Evolutionary conservation across 2,113 vertebrate species (phyloP).

Genomic region (Channa argus): DNA sequence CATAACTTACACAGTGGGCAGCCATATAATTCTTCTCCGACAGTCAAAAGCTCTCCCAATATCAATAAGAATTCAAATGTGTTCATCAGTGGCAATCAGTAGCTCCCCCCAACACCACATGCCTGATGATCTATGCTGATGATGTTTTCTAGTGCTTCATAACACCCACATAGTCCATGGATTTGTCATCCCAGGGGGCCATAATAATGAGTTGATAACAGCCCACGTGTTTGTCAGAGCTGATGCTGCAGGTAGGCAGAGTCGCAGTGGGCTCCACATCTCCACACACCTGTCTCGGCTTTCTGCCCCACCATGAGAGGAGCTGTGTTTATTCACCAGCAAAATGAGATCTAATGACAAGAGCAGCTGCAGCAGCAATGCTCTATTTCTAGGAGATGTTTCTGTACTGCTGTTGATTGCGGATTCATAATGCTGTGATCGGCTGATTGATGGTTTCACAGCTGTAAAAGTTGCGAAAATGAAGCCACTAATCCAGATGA

Average conservation of each 20-base stretch:
- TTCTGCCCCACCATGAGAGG: neutral
- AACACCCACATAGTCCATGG: conserved; percentile 32
- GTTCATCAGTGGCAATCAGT: conserved; percentile 57
- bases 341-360: conserved; percentile 28
- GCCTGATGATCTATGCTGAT: conserved; percentile 42
- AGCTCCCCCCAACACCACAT: neutral
- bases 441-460: conserved; percentile 5
- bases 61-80: conserved; percentile 43
- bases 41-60: conserved; percentile 35
- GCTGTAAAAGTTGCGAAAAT: neutral
- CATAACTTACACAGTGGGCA: conserved; percentile 18
- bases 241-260: conserved; percentile 36
- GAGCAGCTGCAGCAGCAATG: conserved; percentile 13
- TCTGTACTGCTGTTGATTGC: neutral
- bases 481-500: too few relatives aligned
- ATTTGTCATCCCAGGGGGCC: conserved; percentile 28
- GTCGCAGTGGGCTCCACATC: conserved; percentile 14
- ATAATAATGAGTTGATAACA: conserved; percentile 42
- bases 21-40: conserved; percentile 17
- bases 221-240: conserved; percentile 33
- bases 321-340: conserved; percentile 2
- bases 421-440: neutral
- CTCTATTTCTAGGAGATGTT: neutral
- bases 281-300: conserved; percentile 9
- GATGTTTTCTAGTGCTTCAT: conserved; percentile 42